These are phyloP conservation scores for Dolichopus griseipennis DNA, from an alignment of 2,888 invertebrate genomes.

Conservation along the genomic window DNA sequence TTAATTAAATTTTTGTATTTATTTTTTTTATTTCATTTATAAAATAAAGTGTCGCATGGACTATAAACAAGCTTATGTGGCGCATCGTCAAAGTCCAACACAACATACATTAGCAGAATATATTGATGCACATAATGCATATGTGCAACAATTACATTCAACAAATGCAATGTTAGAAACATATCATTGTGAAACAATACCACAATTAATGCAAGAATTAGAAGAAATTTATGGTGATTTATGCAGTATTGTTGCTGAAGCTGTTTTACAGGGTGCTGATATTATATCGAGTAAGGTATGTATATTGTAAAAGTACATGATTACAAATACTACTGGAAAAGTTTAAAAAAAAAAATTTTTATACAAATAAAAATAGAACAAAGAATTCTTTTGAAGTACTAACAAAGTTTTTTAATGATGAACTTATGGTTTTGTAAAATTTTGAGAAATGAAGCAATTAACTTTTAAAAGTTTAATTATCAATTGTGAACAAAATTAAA, in stretches of 20 bases:
- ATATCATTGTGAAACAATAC: constrained; percentile 77
- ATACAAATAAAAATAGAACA: too few relatives aligned
- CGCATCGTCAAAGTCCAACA: constrained; percentile 64
- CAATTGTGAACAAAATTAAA: too few relatives aligned
- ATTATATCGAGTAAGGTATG: constrained; percentile 74
- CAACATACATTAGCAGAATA: constrained; percentile 65
- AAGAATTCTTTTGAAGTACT: too few relatives aligned
- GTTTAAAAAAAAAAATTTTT: constrained; percentile 7
- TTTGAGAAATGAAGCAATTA: too few relatives aligned
- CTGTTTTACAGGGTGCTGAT: constrained; percentile 79
- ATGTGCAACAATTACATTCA: constrained; percentile 84
- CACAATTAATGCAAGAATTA: constrained; percentile 79
- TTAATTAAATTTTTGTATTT: constrained; percentile 25
- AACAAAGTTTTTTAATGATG: too few relatives aligned
- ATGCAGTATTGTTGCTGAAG: constrained; percentile 76
- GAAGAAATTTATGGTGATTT: constrained; percentile 89
- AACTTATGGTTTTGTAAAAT: too few relatives aligned
- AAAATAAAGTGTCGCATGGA: constrained; percentile 66
- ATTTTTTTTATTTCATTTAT: too few relatives aligned
- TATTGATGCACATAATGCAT: constrained; percentile 87
- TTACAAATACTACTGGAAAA: not conserved
- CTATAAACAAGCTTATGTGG: constrained; percentile 75
- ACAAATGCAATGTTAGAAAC: constrained; percentile 89
- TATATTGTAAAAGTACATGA: constrained; percentile 23
- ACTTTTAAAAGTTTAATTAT: too few relatives aligned